These are phyloP conservation scores for Petrocephalus sullivani DNA, from an alignment of 2,797 vertebrate species.

Conservation along the genomic window DNA sequence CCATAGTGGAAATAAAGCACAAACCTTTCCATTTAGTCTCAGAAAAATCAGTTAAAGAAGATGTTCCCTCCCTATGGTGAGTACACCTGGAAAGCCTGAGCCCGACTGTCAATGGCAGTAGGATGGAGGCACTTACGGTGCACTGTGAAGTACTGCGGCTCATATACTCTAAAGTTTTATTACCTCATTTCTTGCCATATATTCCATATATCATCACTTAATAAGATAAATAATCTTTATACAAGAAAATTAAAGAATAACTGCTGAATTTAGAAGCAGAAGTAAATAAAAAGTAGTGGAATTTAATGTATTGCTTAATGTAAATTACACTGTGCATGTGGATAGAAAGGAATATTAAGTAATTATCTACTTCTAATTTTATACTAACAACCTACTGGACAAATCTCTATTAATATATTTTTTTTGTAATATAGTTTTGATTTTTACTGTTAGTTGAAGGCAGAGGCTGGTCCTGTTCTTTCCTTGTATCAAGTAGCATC, in stretches of 20 bases:
- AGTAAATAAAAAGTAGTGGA: not conserved
- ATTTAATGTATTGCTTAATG: not conserved
- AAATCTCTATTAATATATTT: not conserved
- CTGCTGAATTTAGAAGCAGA: not conserved
- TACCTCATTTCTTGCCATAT: not conserved
- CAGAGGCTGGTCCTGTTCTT: not conserved
- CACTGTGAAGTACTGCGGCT: not conserved
- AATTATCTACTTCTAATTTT: not conserved
- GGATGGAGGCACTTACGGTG: not conserved
- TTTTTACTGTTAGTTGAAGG: not conserved
- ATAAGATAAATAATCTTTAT: not conserved
- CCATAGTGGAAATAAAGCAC: conserved; percentile 16
- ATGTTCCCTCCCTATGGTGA: not conserved
- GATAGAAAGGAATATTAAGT: not conserved
- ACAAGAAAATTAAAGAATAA: not conserved
- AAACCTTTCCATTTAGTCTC: not conserved
- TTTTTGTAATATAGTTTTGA: not conserved
- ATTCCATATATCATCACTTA: not conserved
- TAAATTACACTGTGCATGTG: not conserved
- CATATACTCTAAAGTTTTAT: not conserved
- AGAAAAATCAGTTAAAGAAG: not conserved
- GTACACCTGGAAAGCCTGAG: not conserved
- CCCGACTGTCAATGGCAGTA: not conserved
- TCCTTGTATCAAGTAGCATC: not conserved
- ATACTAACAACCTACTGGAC: not conserved